Conservation (phyloP, 2,888 invertebrate genomes). For the Melieria crassipennis region DNA sequence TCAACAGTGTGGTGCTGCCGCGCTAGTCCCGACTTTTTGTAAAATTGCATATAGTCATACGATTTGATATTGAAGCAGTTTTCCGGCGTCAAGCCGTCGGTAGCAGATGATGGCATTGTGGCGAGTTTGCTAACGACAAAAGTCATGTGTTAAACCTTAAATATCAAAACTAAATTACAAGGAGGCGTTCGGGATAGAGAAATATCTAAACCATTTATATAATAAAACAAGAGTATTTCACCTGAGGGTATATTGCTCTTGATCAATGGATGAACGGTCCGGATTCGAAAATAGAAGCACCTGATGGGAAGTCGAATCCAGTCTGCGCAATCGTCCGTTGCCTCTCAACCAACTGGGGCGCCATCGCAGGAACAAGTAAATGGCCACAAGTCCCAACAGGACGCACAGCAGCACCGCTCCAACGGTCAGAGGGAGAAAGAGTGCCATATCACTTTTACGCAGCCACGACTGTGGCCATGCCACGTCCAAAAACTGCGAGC, state of each 20-base stretch:
- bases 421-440: slow-evolving; percentile 42
- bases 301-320: slow-evolving; percentile 33
- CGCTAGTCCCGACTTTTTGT: slow-evolving; percentile 6
- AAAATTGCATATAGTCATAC: slow-evolving; percentile 36
- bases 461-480: slow-evolving; percentile 48
- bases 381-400: slow-evolving; percentile 43
- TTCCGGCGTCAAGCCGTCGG: neutral
- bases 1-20: slow-evolving; percentile 2
- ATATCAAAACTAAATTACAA: too few species aligned
- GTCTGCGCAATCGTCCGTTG: slow-evolving; percentile 43
- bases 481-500: slow-evolving; percentile 40
- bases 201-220: too few species aligned
- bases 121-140: neutral
- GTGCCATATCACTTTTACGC: slow-evolving; percentile 28
- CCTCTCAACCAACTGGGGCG: slow-evolving; percentile 48
- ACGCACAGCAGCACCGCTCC: slow-evolving; percentile 43
- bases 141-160: too few species aligned
- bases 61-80: slow-evolving; percentile 17
- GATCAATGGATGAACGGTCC: neutral
- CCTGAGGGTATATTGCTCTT: neutral
- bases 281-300: slow-evolving; percentile 45
- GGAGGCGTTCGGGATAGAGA: too few species aligned
- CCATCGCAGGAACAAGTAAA: slow-evolving; percentile 45
- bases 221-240: too few species aligned
- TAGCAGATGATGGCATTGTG: slow-evolving; percentile 2